phyloP scores from a whole-genome alignment of 2,888 invertebrate genomes.

The Leptopilina syphax region DNA sequence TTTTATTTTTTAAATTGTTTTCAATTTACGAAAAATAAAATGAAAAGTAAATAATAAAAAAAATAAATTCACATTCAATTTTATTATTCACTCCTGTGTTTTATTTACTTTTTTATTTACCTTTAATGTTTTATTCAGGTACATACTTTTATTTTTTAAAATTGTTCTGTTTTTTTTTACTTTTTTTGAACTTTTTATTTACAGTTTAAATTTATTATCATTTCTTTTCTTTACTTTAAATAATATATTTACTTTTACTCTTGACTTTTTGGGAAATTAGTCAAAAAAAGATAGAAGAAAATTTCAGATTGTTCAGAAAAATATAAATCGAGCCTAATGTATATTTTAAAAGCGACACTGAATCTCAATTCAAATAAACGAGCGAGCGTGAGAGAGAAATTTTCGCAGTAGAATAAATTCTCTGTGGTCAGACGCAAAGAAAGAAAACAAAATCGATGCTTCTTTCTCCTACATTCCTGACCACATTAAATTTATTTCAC shows the following conservation, averaged over 20 bases:
- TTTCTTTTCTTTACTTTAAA: too few species aligned
- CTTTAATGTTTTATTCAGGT: too few species aligned
- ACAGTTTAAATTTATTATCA: too few species aligned
- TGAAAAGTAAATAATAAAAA: too few species aligned
- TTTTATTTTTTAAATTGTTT: too few species aligned
- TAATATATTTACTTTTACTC: neutral
- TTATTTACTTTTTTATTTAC: too few species aligned
- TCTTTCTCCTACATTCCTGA: conserved; percentile 6
- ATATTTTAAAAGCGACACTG: conserved; percentile 23
- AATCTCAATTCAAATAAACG: conserved; percentile 13
- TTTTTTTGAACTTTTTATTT: too few species aligned
- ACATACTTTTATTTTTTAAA: too few species aligned
- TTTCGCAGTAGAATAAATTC: conserved; percentile 40
- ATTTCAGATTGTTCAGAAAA: neutral
- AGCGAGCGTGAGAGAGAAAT: neutral
- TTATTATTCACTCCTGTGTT: too few species aligned
- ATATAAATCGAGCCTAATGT: conserved; percentile 7
- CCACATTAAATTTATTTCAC: conserved; percentile 38
- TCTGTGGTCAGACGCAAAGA: conserved; percentile 25
- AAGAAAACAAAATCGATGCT: conserved; percentile 35
- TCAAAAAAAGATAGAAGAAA: neutral
- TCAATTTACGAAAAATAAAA: too few species aligned
- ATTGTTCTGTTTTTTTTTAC: too few species aligned
- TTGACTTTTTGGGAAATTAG: neutral
- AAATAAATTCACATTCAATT: too few species aligned